Evolutionary conservation across 2,113 vertebrate species (phyloP).

Genomic region (Desmodus rotundus): DNA sequence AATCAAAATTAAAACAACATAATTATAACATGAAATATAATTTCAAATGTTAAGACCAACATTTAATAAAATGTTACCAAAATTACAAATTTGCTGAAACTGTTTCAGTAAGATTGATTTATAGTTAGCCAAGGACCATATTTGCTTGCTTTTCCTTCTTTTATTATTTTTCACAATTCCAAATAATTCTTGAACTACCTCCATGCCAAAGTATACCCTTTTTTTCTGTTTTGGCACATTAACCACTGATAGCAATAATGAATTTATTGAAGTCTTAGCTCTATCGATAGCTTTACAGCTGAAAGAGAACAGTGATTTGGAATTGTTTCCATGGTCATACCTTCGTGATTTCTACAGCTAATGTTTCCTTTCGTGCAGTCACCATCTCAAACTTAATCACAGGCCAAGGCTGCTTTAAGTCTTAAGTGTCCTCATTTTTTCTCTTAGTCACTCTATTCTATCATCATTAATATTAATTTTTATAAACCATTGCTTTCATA

Average conservation of each 20-base stretch:
- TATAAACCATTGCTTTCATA: neutral
- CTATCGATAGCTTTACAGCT: neutral
- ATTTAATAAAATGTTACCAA: neutral
- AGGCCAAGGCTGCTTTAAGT: neutral
- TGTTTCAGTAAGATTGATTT: neutral
- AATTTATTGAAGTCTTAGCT: neutral
- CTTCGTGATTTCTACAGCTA: neutral
- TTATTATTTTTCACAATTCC: neutral
- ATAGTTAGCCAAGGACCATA: neutral
- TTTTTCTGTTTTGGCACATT: neutral
- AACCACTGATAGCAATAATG: neutral
- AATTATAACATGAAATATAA: neutral
- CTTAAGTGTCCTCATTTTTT: neutral
- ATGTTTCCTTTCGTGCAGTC: neutral
- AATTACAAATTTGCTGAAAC: neutral
- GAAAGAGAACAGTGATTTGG: neutral
- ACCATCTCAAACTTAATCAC: neutral
- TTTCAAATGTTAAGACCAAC: constrained; percentile 25
- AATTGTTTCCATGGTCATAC: neutral
- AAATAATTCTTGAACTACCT: neutral
- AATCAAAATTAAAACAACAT: constrained; percentile 27
- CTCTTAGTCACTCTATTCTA: neutral
- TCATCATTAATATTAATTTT: neutral
- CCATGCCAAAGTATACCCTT: neutral
- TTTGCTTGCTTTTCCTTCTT: neutral